Evolutionary conservation across 2,888 invertebrate genomes (phyloP).

Genomic region (Dryocosmus kuriphilus): DNA sequence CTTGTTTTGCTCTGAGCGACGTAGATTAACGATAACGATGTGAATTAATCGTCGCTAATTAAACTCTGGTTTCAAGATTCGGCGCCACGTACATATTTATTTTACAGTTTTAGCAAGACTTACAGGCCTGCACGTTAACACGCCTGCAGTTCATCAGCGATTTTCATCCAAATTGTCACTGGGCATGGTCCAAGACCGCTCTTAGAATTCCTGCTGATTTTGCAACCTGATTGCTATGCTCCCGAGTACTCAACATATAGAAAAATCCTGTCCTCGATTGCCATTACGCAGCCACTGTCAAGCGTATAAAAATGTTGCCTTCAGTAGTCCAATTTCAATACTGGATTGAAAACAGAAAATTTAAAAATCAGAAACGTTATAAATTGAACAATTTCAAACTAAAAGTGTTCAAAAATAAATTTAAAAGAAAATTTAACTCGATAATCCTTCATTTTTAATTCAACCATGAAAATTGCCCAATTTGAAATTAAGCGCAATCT

Average conservation of each 20-base stretch:
- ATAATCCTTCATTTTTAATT: too few species aligned
- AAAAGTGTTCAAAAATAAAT: too few species aligned
- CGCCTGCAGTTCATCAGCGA: conserved; percentile 27
- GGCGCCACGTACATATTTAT: conserved; percentile 32
- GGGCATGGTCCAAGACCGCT: conserved; percentile 40
- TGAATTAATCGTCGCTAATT: conserved; percentile 36
- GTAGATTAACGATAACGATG: conserved; percentile 38
- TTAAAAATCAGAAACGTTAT: too few species aligned
- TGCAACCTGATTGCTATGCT: conserved; percentile 30
- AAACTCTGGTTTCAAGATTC: conserved; percentile 32
- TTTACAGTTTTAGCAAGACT: not conserved
- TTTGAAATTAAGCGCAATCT: too few species aligned
- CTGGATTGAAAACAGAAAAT: too few species aligned
- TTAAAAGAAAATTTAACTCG: too few species aligned
- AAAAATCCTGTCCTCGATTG: conserved; percentile 11
- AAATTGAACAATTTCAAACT: too few species aligned
- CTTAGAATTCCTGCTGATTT: conserved; percentile 41
- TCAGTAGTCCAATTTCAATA: too few species aligned
- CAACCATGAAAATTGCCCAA: too few species aligned
- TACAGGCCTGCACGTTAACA: not conserved
- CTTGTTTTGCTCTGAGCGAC: conserved; percentile 29
- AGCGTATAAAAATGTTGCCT: not conserved
- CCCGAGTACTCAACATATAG: not conserved
- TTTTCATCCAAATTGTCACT: conserved; percentile 42
- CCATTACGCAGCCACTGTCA: not conserved